phyloP scores from a whole-genome alignment of 2,113 vertebrate species.

The Acrocephalus arundinaceus region DNA sequence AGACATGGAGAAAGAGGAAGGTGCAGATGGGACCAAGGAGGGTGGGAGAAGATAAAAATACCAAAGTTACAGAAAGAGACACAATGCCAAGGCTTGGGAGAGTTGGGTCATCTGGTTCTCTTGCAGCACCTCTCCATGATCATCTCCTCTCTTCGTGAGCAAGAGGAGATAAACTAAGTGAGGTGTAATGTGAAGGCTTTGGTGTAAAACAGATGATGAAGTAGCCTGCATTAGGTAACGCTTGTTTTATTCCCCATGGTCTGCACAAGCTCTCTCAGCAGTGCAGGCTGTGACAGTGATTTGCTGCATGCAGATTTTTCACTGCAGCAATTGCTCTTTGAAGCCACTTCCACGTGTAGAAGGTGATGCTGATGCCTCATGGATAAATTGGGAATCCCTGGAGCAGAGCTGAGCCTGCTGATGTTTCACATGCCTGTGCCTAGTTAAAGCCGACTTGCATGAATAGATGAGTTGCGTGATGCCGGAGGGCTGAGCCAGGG shows the following conservation, averaged over 20 bases:
- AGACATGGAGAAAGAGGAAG: not conserved
- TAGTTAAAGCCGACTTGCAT: not conserved
- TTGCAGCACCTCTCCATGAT: fast-evolving
- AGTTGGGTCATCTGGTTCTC: not conserved
- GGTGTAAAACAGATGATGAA: not conserved
- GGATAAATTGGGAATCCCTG: not conserved
- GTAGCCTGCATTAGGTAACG: not conserved
- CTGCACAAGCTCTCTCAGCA: not conserved
- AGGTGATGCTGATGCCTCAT: not conserved
- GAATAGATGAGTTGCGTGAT: not conserved
- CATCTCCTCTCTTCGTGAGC: not conserved
- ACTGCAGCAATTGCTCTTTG: not conserved
- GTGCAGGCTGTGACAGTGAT: not conserved
- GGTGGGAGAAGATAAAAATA: not conserved
- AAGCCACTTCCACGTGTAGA: not conserved
- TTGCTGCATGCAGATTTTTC: not conserved
- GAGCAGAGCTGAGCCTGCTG: not conserved
- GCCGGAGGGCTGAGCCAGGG: not conserved
- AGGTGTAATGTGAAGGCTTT: not conserved
- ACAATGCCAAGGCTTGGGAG: not conserved
- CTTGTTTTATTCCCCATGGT: not conserved
- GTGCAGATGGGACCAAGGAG: not conserved
- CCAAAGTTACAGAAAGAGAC: not conserved
- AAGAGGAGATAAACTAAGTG: not conserved
- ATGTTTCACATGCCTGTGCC: not conserved